A percentile compares a stretch with the other conserved stretches of the same genome.
phyloP scores from a whole-genome alignment of 2,888 invertebrate species.

The Rhaphigaster nebulosa region DNA sequence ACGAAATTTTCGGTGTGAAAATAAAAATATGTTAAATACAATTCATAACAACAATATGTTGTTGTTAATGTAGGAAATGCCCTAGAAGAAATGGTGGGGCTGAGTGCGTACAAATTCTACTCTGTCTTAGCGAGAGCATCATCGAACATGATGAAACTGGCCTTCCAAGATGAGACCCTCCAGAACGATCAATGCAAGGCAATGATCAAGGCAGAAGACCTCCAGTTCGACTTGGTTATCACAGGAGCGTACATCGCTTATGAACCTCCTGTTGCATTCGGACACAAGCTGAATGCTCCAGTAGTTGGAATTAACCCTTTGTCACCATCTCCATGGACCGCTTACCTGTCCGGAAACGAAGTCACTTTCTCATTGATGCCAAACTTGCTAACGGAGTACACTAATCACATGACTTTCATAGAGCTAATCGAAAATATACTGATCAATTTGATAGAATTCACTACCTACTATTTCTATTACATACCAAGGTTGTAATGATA shows the following conservation, averaged over 20 bases:
- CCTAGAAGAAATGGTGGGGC: background rate
- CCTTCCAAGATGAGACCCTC: conserved; percentile 55
- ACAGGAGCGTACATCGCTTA: conserved; percentile 62
- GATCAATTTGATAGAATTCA: conserved; percentile 43
- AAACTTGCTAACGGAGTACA: conserved; percentile 49
- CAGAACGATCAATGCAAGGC: too few relatives aligned
- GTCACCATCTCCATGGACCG: conserved; percentile 48
- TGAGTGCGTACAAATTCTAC: background rate
- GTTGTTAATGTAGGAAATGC: background rate
- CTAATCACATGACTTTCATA: conserved; percentile 62
- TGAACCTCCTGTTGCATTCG: conserved; percentile 62
- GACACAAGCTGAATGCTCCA: conserved; percentile 63
- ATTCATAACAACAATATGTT: too few relatives aligned
- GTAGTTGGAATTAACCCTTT: conserved; percentile 61
- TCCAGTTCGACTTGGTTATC: conserved; percentile 63
- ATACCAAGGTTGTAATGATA: conserved; percentile 59
- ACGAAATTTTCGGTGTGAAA: too few relatives aligned
- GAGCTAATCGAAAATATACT: conserved; percentile 59
- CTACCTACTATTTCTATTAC: conserved; percentile 53
- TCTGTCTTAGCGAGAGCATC: background rate
- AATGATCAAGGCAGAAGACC: conserved; percentile 59
- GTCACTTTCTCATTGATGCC: conserved; percentile 61
- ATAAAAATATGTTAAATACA: background rate
- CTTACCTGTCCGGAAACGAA: conserved; percentile 60
- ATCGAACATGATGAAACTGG: background rate